Percentiles rank a stretch among this genome's conserved stretches.
phyloP scores from a whole-genome alignment of 2,113 vertebrate species.

The Leptodactylus fuscus region DNA sequence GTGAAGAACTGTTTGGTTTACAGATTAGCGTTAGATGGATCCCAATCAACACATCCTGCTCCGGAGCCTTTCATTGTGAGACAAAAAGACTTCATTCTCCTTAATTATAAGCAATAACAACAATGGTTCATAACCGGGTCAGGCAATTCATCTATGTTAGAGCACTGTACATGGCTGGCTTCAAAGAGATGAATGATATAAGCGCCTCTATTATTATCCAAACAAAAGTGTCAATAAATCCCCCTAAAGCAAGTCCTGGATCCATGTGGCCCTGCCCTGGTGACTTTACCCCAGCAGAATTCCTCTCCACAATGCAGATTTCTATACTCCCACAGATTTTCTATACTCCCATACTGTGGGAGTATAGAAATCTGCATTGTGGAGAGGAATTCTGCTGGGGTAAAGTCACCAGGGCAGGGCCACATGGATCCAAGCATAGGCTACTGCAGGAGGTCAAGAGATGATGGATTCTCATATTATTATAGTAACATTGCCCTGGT shows the following conservation, averaged over 20 bases:
- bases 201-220: slow-evolving; percentile 51
- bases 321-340: slow-evolving; percentile 43
- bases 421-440: neutral
- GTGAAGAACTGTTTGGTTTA: slow-evolving; percentile 53
- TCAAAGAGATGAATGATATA: slow-evolving; percentile 59
- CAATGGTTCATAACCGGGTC: slow-evolving; percentile 60
- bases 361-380: slow-evolving; percentile 41
- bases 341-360: no score
- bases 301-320: slow-evolving; percentile 34
- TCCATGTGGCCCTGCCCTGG: neutral
- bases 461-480: neutral
- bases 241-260: slow-evolving; percentile 11
- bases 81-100: slow-evolving; percentile 53
- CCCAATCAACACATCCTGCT: slow-evolving; percentile 56
- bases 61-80: slow-evolving; percentile 5
- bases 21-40: slow-evolving; percentile 46
- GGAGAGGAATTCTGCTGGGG: slow-evolving; percentile 19
- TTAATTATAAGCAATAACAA: slow-evolving; percentile 58
- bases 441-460: neutral
- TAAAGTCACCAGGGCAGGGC: neutral
- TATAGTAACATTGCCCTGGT: neutral
- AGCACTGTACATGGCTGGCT: slow-evolving; percentile 45
- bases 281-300: slow-evolving; percentile 25
- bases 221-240: slow-evolving; percentile 57
- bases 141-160: slow-evolving; percentile 52